Conservation (phyloP, 2,888 invertebrate species). For the Philonicus albiceps region DNA sequence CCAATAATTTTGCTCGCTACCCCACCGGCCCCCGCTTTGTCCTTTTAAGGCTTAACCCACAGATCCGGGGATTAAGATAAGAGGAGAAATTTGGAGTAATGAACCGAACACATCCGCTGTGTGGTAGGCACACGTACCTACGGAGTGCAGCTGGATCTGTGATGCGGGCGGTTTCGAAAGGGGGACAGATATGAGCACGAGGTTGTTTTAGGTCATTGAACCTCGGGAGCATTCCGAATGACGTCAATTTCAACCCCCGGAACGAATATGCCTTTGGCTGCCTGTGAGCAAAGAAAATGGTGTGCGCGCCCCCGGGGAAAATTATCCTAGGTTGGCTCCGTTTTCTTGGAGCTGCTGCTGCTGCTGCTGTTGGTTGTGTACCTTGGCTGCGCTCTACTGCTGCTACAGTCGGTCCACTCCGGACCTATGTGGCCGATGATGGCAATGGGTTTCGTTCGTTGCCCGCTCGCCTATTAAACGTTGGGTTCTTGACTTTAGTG, state of each 20-base stretch:
- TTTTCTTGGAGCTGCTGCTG: neutral
- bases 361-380: neutral
- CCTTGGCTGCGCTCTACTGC: neutral
- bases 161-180: neutral
- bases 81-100: constrained; percentile 15
- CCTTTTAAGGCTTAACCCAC: neutral
- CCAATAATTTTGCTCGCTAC: neutral
- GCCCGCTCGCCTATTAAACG: neutral
- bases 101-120: neutral
- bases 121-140: neutral
- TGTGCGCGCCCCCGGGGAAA: neutral
- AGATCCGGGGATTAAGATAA: neutral
- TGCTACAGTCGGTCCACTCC: neutral
- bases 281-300: neutral
- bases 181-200: neutral
- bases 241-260: constrained; percentile 28
- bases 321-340: neutral
- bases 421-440: neutral
- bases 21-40: neutral
- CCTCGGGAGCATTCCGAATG: neutral
- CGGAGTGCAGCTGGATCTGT: neutral
- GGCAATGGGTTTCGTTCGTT: neutral
- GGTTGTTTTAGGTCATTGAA: constrained; percentile 32
- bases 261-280: neutral
- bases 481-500: neutral